Evolutionary conservation across 2,888 invertebrate genomes (phyloP).

Genomic region (Rhaphigaster nebulosa): DNA sequence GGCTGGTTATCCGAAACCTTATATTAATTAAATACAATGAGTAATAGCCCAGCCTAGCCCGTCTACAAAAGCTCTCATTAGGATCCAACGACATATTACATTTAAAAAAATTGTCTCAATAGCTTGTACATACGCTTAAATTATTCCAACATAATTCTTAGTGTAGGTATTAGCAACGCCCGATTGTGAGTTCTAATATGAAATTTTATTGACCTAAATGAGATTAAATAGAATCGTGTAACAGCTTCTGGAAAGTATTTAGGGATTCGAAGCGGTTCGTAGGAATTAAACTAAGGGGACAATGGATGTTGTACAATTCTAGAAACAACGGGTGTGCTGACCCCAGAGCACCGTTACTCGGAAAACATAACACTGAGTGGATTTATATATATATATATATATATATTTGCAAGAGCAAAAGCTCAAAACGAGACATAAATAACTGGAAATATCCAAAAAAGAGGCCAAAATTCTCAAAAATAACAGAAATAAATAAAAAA

Average conservation of each 20-base stretch:
- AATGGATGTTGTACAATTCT: too few relatives aligned
- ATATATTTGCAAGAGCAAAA: too few relatives aligned
- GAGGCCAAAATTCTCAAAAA: too few relatives aligned
- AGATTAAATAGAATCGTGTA: neutral
- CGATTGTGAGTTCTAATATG: neutral
- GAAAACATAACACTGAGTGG: neutral
- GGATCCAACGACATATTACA: neutral
- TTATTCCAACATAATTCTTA: neutral
- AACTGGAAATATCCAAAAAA: too few relatives aligned
- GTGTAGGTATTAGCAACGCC: neutral
- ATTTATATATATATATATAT: neutral
- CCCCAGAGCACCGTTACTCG: neutral
- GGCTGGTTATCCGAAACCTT: neutral
- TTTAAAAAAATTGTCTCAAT: neutral
- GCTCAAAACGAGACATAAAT: too few relatives aligned
- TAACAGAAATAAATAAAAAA: too few relatives aligned
- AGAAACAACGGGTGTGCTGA: too few relatives aligned
- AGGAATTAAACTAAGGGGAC: neutral
- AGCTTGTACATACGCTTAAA: neutral
- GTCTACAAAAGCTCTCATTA: neutral
- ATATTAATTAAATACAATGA: neutral
- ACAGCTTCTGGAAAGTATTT: neutral
- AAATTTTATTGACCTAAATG: neutral
- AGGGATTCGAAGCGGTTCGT: neutral
- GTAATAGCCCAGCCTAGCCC: too few relatives aligned